Conservation (phyloP, 2,797 vertebrate genomes). For the Tauraco hartlaubi region DNA sequence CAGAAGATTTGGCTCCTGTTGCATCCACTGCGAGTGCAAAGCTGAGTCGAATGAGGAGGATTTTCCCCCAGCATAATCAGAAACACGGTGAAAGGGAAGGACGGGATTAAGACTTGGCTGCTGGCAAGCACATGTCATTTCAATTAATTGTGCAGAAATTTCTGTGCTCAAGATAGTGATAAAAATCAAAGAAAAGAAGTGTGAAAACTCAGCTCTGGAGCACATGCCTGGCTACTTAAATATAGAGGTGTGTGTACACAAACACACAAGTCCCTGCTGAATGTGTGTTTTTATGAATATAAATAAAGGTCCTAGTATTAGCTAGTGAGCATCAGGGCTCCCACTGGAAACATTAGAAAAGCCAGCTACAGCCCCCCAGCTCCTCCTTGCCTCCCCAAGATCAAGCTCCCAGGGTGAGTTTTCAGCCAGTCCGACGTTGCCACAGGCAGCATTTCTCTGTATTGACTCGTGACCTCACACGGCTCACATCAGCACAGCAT, state of each 20-base stretch:
- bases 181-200: constrained; percentile 42
- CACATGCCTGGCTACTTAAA: neutral
- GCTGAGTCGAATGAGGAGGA: constrained; percentile 5
- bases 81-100: constrained; percentile 35
- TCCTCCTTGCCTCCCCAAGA: neutral
- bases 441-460: neutral
- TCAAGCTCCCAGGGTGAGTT: neutral
- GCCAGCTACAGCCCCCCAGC: neutral
- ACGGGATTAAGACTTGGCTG: constrained; percentile 36
- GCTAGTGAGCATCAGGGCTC: neutral
- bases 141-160: constrained; percentile 30
- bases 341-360: neutral
- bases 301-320: neutral
- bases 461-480: neutral
- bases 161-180: constrained; percentile 15
- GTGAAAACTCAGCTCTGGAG: constrained; percentile 32
- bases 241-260: neutral
- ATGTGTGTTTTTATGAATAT: neutral
- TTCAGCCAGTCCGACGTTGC: neutral
- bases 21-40: neutral
- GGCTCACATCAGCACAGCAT: neutral
- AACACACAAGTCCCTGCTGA: neutral
- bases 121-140: constrained; percentile 53
- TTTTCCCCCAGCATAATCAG: constrained; percentile 53
- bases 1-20: constrained; percentile 12